These are phyloP conservation scores for Morphnarchus princeps DNA, from an alignment of 2,113 vertebrate genomes.

Conservation along the genomic window DNA sequence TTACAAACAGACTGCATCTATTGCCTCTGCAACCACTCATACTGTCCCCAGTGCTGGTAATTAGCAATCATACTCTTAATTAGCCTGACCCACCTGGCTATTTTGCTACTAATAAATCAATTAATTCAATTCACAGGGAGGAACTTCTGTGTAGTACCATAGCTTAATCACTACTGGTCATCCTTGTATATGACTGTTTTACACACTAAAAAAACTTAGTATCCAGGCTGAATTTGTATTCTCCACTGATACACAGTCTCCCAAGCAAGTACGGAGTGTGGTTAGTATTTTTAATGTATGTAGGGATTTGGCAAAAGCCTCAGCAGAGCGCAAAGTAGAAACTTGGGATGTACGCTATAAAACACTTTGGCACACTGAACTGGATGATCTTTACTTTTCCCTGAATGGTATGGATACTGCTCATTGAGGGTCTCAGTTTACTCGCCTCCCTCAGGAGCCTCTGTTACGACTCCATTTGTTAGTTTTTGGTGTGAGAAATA, in stretches of 20 bases:
- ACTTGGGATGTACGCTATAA: constrained; percentile 37
- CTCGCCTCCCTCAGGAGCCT: constrained; percentile 9
- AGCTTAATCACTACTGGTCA: constrained; percentile 68
- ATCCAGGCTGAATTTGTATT: constrained; percentile 67
- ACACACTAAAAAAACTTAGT: constrained; percentile 1
- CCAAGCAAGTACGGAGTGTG: constrained; percentile 42
- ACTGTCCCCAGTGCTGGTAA: constrained; percentile 64
- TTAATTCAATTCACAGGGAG: constrained; percentile 74
- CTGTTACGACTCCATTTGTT: not conserved
- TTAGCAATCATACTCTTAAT: constrained; percentile 78
- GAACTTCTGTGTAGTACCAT: constrained; percentile 42
- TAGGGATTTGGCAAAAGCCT: constrained; percentile 63
- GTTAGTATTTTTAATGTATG: constrained; percentile 71
- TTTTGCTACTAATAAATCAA: constrained; percentile 76
- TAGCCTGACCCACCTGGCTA: constrained; percentile 72
- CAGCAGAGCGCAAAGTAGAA: constrained; percentile 45
- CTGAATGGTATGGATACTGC: not conserved
- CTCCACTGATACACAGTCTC: constrained; percentile 41
- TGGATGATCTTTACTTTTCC: constrained; percentile 29
- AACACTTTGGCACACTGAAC: constrained; percentile 20
- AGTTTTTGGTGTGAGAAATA: not conserved
- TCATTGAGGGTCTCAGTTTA: constrained; percentile 23
- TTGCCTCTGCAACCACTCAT: constrained; percentile 42
- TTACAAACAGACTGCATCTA: constrained; percentile 1
- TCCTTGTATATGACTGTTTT: constrained; percentile 31